Percentiles rank a stretch among this genome's conserved stretches.
These are phyloP conservation scores for Oncorhynchus gorbuscha DNA, from an alignment of 2,113 vertebrate genomes.

Conservation along the genomic window DNA sequence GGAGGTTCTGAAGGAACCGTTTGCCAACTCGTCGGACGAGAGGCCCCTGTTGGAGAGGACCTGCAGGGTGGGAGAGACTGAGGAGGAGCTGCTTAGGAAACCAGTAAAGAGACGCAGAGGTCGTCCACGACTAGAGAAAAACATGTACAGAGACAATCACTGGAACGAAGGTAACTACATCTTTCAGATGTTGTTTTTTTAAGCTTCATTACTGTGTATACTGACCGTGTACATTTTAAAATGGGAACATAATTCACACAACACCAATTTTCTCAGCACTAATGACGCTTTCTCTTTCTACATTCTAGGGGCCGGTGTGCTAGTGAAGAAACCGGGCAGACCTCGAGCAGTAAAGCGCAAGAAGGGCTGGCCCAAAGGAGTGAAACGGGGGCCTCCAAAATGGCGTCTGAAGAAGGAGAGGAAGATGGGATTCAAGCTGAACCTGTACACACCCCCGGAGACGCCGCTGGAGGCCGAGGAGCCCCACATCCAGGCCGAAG, in stretches of 20 bases:
- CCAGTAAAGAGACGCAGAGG: constrained; percentile 76
- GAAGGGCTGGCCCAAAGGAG: constrained; percentile 93
- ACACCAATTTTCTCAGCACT: neutral
- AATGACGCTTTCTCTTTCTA: neutral
- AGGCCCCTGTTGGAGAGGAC: constrained; percentile 81
- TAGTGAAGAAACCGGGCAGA: constrained; percentile 82
- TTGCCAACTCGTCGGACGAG: constrained; percentile 92
- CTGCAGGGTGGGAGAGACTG: constrained; percentile 70
- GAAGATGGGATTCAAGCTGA: constrained; percentile 95
- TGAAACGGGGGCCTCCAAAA: constrained; percentile 88
- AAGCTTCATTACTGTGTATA: neutral
- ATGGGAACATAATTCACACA: neutral
- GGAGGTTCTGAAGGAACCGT: constrained; percentile 94
- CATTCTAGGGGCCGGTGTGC: constrained; percentile 53
- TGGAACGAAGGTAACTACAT: constrained; percentile 70
- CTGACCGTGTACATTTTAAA: neutral
- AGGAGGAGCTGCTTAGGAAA: constrained; percentile 66
- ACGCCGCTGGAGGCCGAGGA: constrained; percentile 92
- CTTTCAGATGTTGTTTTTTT: neutral
- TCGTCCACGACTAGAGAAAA: constrained; percentile 77
- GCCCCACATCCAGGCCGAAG: constrained; percentile 75
- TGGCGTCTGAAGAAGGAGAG: constrained; percentile 91
- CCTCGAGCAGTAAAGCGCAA: constrained; percentile 84
- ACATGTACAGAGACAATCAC: constrained; percentile 58
- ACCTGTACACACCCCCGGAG: constrained; percentile 95